Percentiles rank a stretch among this genome's conserved stretches.
Evolutionary conservation across 2,113 vertebrate species (phyloP).

Genomic region (Strix uralensis): DNA sequence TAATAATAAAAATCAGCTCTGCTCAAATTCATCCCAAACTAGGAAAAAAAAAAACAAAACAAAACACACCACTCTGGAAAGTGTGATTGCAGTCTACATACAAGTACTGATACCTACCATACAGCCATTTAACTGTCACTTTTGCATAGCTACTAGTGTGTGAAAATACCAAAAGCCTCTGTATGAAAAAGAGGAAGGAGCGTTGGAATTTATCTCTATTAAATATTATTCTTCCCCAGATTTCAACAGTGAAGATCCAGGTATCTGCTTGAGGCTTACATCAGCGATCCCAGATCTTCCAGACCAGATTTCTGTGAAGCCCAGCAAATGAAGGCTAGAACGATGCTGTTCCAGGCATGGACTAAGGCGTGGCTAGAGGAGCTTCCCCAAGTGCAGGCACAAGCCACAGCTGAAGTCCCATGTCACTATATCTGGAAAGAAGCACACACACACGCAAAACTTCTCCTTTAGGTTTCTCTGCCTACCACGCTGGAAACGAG

Average conservation of each 20-base stretch:
- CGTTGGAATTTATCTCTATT: not conserved
- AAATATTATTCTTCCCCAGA: not conserved
- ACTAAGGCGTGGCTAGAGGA: not conserved
- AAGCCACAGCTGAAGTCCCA: not conserved
- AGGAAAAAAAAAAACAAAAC: not conserved
- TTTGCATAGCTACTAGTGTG: not conserved
- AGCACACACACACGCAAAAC: too few species aligned
- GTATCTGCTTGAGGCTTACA: not conserved
- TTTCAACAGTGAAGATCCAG: not conserved
- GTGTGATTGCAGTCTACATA: not conserved
- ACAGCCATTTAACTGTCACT: not conserved
- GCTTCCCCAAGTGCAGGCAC: not conserved
- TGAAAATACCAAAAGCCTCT: not conserved
- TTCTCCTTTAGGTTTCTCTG: not conserved
- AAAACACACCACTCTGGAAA: not conserved
- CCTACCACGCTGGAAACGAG: not conserved
- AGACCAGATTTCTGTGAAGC: not conserved
- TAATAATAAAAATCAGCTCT: not conserved
- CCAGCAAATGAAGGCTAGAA: not conserved
- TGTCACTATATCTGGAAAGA: not conserved
- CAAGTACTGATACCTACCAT: not conserved
- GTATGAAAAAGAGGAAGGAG: not conserved
- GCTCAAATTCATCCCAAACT: not conserved
- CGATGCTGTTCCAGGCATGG: rapidly evolving
- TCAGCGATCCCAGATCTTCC: not conserved